Percentiles rank a stretch among this genome's conserved stretches.
Conservation (phyloP, 2,888 invertebrate genomes). For the Tetranychus truncatus region DNA sequence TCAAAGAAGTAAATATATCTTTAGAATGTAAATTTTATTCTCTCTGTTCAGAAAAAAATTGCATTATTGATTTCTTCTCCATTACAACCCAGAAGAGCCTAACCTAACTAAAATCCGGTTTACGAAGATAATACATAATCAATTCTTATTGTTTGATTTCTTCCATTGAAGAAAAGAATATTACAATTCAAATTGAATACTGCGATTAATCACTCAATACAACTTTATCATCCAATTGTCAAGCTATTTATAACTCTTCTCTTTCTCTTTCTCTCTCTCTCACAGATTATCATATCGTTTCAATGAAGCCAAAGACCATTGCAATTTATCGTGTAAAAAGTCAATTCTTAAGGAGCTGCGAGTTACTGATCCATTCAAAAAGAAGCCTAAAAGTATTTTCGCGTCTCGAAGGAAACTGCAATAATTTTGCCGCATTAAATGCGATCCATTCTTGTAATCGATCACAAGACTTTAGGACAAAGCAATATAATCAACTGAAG, state of each 20-base stretch:
- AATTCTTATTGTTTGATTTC: no score
- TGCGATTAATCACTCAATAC: neutral
- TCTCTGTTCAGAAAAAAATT: no score
- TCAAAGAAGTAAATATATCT: no score
- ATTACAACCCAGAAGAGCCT: no score
- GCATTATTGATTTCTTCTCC: no score
- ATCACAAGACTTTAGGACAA: no score
- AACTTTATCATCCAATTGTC: neutral
- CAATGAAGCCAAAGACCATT: conserved; percentile 14
- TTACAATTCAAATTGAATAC: no score
- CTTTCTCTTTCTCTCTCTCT: conserved; percentile 50
- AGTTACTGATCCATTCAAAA: conserved; percentile 21
- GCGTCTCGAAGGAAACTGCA: conserved; percentile 16
- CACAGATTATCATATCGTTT: conserved; percentile 18
- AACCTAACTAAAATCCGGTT: no score
- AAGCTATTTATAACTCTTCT: neutral
- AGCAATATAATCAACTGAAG: no score
- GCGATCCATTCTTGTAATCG: neutral
- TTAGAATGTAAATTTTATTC: no score
- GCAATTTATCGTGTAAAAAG: conserved; percentile 19
- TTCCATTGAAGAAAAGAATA: no score
- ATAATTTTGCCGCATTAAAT: neutral
- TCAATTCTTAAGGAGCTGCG: conserved; percentile 20
- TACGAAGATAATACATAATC: no score
- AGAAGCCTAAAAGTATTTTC: conserved; percentile 20